phyloP scores from a whole-genome alignment of 1,140 invertebrate genomes.

The Drosophila nigrodunni region DNA sequence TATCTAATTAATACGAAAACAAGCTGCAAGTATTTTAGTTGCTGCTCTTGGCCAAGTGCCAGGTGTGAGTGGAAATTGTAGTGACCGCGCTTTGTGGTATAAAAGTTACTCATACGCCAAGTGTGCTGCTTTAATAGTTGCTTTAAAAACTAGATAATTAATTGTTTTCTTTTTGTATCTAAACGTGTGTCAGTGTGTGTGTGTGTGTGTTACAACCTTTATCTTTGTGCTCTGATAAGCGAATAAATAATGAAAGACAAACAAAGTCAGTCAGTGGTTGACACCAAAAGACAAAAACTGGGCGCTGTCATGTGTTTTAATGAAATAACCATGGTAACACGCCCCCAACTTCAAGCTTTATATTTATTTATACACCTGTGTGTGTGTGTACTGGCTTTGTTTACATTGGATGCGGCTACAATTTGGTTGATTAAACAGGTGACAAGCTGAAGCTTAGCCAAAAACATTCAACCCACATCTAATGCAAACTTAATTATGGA shows the following conservation, averaged over 20 bases:
- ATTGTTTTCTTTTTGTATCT: constrained; percentile 44
- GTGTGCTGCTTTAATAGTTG: constrained; percentile 34
- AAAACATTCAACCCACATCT: constrained; percentile 20
- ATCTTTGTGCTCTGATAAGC: constrained; percentile 65
- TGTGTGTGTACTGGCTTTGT: constrained; percentile 31
- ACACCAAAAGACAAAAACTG: constrained; percentile 43
- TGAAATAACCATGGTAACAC: constrained; percentile 56
- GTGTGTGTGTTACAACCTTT: constrained; percentile 21
- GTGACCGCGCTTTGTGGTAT: constrained; percentile 9
- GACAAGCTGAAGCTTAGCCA: constrained; percentile 65
- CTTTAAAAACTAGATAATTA: constrained; percentile 65
- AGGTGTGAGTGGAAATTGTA: constrained; percentile 29
- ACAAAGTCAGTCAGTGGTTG: constrained; percentile 65
- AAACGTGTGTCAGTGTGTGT: constrained; percentile 2
- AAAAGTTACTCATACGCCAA: constrained; percentile 50
- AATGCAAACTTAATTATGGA: constrained; percentile 44
- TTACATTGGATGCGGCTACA: constrained; percentile 40
- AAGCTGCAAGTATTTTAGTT: constrained; percentile 34
- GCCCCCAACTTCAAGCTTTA: constrained; percentile 6
- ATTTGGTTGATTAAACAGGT: constrained; percentile 53
- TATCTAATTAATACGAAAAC: constrained; percentile 70
- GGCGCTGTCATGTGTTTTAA: constrained; percentile 65
- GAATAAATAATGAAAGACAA: constrained; percentile 81
- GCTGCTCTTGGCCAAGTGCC: constrained; percentile 49
- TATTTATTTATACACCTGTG: background rate